Evolutionary conservation across 2,113 vertebrate genomes (phyloP), one percentile per base, ranked within the genome.

Genomic region (Electrona antarctica): DNA sequence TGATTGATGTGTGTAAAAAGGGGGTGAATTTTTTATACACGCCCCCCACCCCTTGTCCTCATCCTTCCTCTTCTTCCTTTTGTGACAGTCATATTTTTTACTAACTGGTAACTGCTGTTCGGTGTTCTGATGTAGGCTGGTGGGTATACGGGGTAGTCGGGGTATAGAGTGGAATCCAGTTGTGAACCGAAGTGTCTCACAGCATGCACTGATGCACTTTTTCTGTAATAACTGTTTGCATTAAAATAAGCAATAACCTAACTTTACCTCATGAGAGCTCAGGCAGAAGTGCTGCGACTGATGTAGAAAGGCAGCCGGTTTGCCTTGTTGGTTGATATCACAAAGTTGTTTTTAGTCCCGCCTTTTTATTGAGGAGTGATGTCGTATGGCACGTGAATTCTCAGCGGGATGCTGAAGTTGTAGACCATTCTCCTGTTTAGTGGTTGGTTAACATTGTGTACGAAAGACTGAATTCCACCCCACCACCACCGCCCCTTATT

Each of bases 1-100:
- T 90, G 92, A 96, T 96, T 96, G 94, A 96, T 94, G 92, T 94
- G 93, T 93, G 87, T 89, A 67, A 77, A 94, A 94, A 93, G 92
- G 95, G 94, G 95, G 87, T 74, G 61, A 78, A 82, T 70, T 81
- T 81, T 85, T 58, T 51, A 57, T 46, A 0, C 55, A 46, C 73
- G 21, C 21, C 63, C 68, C 60, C 60, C 58, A 14, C 62, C 2
- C 58, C 21, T 21, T 21, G 21, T 41, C 3, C 11, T 7, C 29
- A 47, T 12, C 7, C 14, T 14, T 64, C 57, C n/a, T 71, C 60
- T 21, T 65, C 45, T 33, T 58, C 57, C 63, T 10, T 70, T 77
- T 73, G 13, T 41, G 33, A 41, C 33, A 41, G 33, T 41, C 33
- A 41, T 4, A 6, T 41, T 1, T 41, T 41, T 41, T 41, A 6